Base-by-base conservation (phyloP, 2,113 vertebrate genomes). In the Mormoops blainvillei region DNA sequence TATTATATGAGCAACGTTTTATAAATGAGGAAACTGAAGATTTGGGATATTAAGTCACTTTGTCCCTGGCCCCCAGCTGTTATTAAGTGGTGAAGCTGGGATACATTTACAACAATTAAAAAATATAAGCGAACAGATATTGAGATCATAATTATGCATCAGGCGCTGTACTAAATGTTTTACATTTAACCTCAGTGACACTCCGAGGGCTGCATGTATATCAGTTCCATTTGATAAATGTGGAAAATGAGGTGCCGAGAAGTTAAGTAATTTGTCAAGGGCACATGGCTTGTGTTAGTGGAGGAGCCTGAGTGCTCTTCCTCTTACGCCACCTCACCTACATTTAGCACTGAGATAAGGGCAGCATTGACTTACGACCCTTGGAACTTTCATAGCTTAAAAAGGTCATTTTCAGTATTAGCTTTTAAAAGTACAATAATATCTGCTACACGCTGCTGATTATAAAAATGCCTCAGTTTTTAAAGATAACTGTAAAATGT, bases 71-170 rank as follows among this genome's bases (percentile, higher is more conserved):
- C 36, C 1, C 67, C 65, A 89, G 3, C 3, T 82, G 8, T 86
- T 95, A 74, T 78, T 88, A 89, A 24, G 9, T 92, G 58, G 5
- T 85, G 45, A 94, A 93, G 15, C 71, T 50, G 74, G 16, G 71
- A 65, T 80, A 80, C 45, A 82, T 92, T 92, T 91, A 80, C 7
- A 93, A 41, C 26, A 89, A 61, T 89, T n/a, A 31, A 78, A 92
- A 89, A 82, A 65, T 50, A 65, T 41, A 76, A 92, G 24, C 41
- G 65, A 76, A 54, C 31, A 33, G 92, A 80, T 90, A 7, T 88
- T 81, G 56, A 85, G 19, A 77, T 58, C 7, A 84, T 87, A 90
- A 61, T 96, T 87, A 70, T 20, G n/a, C 33, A 58, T 63, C 43
- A 87, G 70, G 2, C 65, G 81, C 7, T 61, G 2, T 87, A 63